Evolutionary conservation across 2,113 vertebrate species (phyloP).

Genomic region (Stegostoma tigrinum): DNA sequence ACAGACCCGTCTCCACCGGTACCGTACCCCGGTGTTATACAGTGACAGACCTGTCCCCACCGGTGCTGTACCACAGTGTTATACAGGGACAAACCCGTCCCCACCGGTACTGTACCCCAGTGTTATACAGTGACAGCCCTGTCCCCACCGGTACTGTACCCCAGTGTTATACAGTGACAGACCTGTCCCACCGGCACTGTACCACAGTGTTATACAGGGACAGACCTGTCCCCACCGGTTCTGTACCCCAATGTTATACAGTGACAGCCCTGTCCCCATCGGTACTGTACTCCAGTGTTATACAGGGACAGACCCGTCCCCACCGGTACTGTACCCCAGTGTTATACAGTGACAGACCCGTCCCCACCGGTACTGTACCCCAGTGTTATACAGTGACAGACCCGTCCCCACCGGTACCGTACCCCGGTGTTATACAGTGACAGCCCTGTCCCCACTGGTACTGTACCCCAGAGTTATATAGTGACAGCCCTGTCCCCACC

Average conservation of each 20-base stretch:
- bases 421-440: background rate
- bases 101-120: background rate
- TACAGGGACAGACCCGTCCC: background rate
- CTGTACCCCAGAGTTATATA: background rate
- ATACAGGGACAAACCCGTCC: background rate
- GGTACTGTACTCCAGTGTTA: background rate
- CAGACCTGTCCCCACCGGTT: background rate
- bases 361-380: background rate
- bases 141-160: background rate
- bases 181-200: background rate
- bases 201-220: background rate
- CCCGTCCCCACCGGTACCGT: background rate
- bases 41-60: background rate
- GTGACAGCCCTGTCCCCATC: background rate
- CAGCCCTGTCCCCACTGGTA: background rate
- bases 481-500: background rate
- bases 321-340: background rate
- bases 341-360: background rate
- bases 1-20: background rate
- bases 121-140: background rate
- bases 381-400: background rate
- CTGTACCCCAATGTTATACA: background rate
- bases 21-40: background rate
- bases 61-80: background rate
- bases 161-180: background rate